Evolutionary conservation across 2,797 vertebrate species (phyloP).

Genomic region (Pangasius larnaudii): DNA sequence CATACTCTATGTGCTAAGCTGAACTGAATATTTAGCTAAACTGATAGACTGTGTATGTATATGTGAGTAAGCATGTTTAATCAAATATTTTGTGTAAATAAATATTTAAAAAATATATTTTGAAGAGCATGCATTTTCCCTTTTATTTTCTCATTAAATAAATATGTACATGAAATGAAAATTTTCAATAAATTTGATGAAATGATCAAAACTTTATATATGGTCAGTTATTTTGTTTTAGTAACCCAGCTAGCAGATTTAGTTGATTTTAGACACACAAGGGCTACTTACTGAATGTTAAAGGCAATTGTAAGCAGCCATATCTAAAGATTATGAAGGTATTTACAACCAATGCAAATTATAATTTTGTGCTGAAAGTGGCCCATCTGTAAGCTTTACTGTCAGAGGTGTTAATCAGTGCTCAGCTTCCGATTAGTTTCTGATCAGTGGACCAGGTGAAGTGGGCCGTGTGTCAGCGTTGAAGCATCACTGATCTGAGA

Average conservation of each 20-base stretch:
- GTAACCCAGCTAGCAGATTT: background rate
- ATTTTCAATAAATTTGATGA: background rate
- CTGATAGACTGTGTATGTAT: background rate
- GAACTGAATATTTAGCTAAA: conserved; percentile 8
- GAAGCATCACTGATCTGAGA: background rate
- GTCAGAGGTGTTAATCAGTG: background rate
- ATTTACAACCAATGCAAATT: background rate
- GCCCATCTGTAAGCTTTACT: background rate
- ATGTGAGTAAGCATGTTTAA: background rate
- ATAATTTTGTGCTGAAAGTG: background rate
- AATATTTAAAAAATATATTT: background rate
- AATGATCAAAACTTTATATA: background rate
- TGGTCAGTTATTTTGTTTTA: background rate
- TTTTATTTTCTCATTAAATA: background rate
- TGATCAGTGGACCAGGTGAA: background rate
- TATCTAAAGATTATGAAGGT: background rate
- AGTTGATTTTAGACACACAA: no score
- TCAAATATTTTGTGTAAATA: conserved; percentile 11
- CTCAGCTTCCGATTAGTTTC: background rate
- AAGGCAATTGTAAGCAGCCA: background rate
- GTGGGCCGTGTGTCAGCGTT: background rate
- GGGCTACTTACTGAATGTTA: background rate
- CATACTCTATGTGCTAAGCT: background rate
- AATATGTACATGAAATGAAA: background rate
- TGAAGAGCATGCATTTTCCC: background rate